phyloP scores from a whole-genome alignment of 2,888 invertebrate genomes.

The Monopis laevigella region DNA sequence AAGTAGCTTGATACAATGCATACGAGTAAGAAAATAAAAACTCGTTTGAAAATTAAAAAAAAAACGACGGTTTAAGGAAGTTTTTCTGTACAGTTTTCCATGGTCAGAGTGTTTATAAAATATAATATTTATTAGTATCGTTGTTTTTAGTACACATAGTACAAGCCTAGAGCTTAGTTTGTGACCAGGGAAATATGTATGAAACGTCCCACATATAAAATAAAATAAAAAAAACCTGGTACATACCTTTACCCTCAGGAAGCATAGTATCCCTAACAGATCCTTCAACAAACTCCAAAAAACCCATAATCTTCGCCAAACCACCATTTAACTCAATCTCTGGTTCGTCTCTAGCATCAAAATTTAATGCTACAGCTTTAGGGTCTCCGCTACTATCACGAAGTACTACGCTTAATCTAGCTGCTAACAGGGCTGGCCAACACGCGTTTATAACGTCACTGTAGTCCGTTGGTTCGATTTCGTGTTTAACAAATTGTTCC shows the following conservation, averaged over 20 bases:
- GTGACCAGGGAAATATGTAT: too few species aligned
- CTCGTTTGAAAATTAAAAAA: too few species aligned
- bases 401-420: slow-evolving; percentile 78
- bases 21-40: too few species aligned
- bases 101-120: too few species aligned
- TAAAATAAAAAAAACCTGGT: not conserved
- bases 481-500: slow-evolving; percentile 79
- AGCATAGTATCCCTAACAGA: slow-evolving; percentile 71
- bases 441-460: slow-evolving; percentile 71
- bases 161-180: too few species aligned
- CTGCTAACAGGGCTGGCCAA: slow-evolving; percentile 75
- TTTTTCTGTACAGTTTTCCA: too few species aligned
- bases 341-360: slow-evolving; percentile 84
- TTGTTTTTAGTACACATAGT: too few species aligned
- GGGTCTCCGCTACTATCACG: slow-evolving; percentile 56
- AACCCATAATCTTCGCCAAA: slow-evolving; percentile 77
- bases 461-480: slow-evolving; percentile 75
- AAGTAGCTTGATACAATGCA: too few species aligned
- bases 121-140: too few species aligned
- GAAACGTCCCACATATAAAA: too few species aligned
- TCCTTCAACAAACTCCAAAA: slow-evolving; percentile 80
- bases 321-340: slow-evolving; percentile 75
- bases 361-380: slow-evolving; percentile 80
- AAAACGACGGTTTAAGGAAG: too few species aligned
- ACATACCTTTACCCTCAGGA: slow-evolving; percentile 47